Evolutionary conservation across 2,888 invertebrate species (phyloP).

Genomic region (Platycheirus rosarum): DNA sequence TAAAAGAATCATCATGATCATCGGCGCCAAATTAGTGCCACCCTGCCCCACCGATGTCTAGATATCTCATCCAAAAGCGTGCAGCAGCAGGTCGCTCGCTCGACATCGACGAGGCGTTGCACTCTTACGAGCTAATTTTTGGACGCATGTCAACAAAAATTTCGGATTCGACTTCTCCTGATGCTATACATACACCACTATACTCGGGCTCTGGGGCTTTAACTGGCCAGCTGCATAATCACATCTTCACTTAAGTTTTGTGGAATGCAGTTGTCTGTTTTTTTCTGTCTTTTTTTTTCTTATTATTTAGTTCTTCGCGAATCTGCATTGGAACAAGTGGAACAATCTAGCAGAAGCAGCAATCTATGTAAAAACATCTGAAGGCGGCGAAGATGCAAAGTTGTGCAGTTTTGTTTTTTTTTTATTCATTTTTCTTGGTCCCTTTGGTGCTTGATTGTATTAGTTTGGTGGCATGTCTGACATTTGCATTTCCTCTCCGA

Average conservation of each 20-base stretch:
- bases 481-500: constrained; percentile 53
- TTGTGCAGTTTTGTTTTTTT: constrained; percentile 39
- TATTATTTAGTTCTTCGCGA: constrained; percentile 23
- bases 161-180: constrained; percentile 54
- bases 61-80: constrained; percentile 64
- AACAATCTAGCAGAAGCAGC: constrained; percentile 56
- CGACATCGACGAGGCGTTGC: constrained; percentile 65
- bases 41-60: constrained; percentile 70
- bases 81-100: constrained; percentile 41
- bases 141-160: constrained; percentile 73
- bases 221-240: constrained; percentile 69
- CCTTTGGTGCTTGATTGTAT: constrained; percentile 40
- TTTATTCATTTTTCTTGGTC: constrained; percentile 7
- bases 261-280: constrained; percentile 58
- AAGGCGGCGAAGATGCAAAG: constrained; percentile 70
- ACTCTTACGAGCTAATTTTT: constrained; percentile 71
- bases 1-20: constrained; percentile 74
- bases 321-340: constrained; percentile 46
- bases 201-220: constrained; percentile 27
- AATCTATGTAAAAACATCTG: constrained; percentile 56
- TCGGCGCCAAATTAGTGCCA: constrained; percentile 69
- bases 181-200: constrained; percentile 13
- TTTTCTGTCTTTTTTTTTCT: constrained; percentile 29
- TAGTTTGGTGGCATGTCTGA: constrained; percentile 42
- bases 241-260: constrained; percentile 44